A percentile compares a stretch with the other conserved stretches of the same genome.
Conservation (phyloP, 2,888 invertebrate species). For the Campoplex capitator region DNA sequence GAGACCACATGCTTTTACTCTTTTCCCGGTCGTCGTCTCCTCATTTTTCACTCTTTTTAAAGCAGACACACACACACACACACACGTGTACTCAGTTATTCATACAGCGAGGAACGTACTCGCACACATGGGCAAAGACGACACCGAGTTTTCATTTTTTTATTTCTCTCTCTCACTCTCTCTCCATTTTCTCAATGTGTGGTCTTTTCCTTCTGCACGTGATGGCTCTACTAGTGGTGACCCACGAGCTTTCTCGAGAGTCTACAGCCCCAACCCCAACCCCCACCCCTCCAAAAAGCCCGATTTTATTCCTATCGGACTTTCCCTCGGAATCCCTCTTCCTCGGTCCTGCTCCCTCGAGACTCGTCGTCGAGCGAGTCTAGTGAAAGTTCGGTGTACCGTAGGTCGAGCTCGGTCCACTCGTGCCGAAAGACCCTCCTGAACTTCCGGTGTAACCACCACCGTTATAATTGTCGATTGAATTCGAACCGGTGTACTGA, state of each 20-base stretch:
- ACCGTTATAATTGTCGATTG: constrained; percentile 76
- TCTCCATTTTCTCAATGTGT: constrained; percentile 13
- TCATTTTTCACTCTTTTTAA: constrained; percentile 58
- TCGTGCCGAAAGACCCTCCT: constrained; percentile 76
- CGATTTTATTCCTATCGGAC: constrained; percentile 19
- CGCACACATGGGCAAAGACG: constrained; percentile 24
- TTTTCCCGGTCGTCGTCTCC: constrained; percentile 33
- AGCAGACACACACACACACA: constrained; percentile 5
- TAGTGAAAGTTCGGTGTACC: constrained; percentile 80
- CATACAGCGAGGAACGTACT: neutral
- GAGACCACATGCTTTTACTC: constrained; percentile 20
- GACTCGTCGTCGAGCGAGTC: constrained; percentile 46
- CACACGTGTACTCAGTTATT: neutral
- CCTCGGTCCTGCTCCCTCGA: constrained; percentile 38
- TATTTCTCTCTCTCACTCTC: neutral
- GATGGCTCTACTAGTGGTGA: constrained; percentile 41
- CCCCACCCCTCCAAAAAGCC: neutral
- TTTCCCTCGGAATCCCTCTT: constrained; percentile 33
- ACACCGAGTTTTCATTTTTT: constrained; percentile 24
- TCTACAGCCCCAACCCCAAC: constrained; percentile 6
- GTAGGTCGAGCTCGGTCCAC: constrained; percentile 77
- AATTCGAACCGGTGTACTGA: constrained; percentile 76
- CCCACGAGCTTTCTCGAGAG: constrained; percentile 53
- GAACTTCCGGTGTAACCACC: constrained; percentile 73
- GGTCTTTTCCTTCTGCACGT: constrained; percentile 35